Evolutionary conservation across 92 coral and sea anemone species (phyloP), one percentile per base, ranked within the genome.

Genomic region (Bergia puertoricense): DNA sequence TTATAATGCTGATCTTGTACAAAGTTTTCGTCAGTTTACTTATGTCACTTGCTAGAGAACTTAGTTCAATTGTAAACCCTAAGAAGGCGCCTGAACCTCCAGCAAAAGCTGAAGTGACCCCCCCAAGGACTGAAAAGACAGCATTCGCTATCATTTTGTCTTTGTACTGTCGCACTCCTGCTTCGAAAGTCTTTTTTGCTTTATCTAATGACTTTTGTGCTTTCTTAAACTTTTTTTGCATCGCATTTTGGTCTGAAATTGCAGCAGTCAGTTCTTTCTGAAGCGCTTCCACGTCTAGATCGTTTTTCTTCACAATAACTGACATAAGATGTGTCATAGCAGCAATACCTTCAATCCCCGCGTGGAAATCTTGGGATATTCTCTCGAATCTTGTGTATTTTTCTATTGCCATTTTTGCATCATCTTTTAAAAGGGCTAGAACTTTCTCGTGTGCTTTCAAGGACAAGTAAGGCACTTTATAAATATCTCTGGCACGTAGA

Each of bases 361-460:
- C 81, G 9, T 18, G 51, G 74, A 88, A 80, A 43, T 80, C 85
- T 46, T 87, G 93, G 45, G 88, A 87, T 18, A 59, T 81, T 57
- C 82, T 84, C 68, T 56, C 81, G 42, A 48, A 90, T 77, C 76
- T 90, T 41, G 81, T 91, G 85, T 90, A 90, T 48, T 90, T 62
- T n/a, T 90, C 59, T 73, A 90, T 90, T 4, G 91, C 93, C 93
- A 90, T 88, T 88, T 90, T 81, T 37, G 93, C 91, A 69, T 90
- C 93, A 71, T 90, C 93, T 81, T 90, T 87, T 22, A 90, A 38
- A 72, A 90, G 91, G 54, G 48, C 81, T 2, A 88, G 88, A 82
- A 90, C 72, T 46, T 90, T 82, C 71, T 90, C 93, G 56, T 90
- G 93, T 20, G 93, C 93, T 68, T 88, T 90, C 14, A 90, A 82